A percentile compares a stretch with the other conserved stretches of the same genome.
Conservation (phyloP, 2,797 vertebrate genomes). For the Poecilia wingei region DNA sequence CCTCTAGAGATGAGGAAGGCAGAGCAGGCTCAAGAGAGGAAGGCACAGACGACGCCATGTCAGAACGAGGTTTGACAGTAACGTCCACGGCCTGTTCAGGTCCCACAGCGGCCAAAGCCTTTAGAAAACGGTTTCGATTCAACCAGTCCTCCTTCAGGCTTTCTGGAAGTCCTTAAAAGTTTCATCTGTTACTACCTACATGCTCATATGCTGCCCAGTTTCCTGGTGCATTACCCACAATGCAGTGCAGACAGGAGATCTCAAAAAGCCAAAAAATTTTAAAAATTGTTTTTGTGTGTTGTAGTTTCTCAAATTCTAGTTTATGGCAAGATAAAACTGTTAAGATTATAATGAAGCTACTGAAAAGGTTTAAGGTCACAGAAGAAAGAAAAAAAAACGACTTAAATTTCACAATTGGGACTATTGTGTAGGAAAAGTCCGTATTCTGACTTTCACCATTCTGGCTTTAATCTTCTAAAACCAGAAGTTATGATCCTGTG, state of each 20-base stretch:
- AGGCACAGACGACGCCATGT: slow-evolving; percentile 12
- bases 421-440: too few species aligned
- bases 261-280: not conserved
- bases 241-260: not conserved
- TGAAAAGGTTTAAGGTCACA: not conserved
- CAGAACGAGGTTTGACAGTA: slow-evolving; percentile 25
- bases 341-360: not conserved
- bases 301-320: not conserved
- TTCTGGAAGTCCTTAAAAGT: not conserved
- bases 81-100: not conserved
- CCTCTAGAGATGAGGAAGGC: slow-evolving; percentile 74
- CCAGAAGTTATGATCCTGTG: too few species aligned
- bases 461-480: too few species aligned
- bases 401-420: not conserved
- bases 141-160: not conserved
- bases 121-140: not conserved
- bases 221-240: not conserved
- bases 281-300: not conserved
- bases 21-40: not conserved
- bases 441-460: too few species aligned
- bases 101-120: not conserved
- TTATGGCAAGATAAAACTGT: not conserved
- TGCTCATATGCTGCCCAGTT: not conserved
- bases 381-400: not conserved
- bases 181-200: not conserved